These are phyloP conservation scores for Onychomys torridus DNA, from an alignment of 2,797 vertebrate genomes.

Conservation along the genomic window DNA sequence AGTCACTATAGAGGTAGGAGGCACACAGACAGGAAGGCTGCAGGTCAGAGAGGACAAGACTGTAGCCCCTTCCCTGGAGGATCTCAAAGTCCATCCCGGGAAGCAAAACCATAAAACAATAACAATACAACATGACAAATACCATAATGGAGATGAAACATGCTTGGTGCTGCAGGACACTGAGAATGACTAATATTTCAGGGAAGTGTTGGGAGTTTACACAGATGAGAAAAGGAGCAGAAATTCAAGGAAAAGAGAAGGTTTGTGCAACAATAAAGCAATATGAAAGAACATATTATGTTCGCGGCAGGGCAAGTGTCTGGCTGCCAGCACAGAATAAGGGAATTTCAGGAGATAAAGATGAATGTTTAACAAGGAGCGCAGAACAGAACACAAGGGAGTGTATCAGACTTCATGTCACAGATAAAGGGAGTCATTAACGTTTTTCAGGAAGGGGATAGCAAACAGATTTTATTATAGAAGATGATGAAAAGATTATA, in stretches of 20 bases:
- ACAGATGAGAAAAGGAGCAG: not conserved
- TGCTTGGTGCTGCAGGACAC: not conserved
- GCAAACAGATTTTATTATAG: constrained; percentile 59
- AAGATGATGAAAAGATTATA: constrained; percentile 51
- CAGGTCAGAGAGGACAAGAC: not conserved
- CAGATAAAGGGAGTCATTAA: constrained; percentile 14
- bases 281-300: constrained; percentile 19
- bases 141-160: not conserved
- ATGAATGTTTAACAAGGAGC: constrained; percentile 58
- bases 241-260: constrained; percentile 39
- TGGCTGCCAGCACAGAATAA: not conserved
- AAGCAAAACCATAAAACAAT: constrained; percentile 30
- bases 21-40: not conserved
- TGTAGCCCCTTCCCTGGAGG: not conserved
- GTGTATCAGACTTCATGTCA: not conserved
- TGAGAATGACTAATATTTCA: not conserved
- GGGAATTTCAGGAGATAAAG: constrained; percentile 37
- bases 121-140: not conserved
- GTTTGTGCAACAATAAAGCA: constrained; percentile 16
- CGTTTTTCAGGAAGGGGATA: constrained; percentile 25
- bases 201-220: not conserved
- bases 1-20: not conserved
- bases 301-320: constrained; percentile 20
- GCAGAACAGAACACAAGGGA: constrained; percentile 24
- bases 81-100: constrained; percentile 3